Evolutionary conservation across 2,797 vertebrate species (phyloP).

Genomic region (Astyanax mexicanus): DNA sequence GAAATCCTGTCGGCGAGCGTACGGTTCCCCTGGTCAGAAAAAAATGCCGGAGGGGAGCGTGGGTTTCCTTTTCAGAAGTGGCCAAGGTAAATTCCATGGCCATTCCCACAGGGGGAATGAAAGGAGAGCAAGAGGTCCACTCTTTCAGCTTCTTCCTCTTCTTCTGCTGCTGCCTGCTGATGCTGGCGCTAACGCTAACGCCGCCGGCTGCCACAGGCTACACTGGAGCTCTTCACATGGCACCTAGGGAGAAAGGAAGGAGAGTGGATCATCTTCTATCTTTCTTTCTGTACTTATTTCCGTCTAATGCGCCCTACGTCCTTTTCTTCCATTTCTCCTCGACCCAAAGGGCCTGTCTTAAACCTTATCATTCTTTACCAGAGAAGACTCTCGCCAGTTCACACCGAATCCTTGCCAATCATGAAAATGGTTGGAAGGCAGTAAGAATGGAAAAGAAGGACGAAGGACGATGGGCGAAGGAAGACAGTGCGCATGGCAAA

Average conservation of each 20-base stretch:
- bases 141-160: slow-evolving; percentile 51
- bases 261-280: slow-evolving; percentile 64
- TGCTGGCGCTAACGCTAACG: no score
- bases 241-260: slow-evolving; percentile 76
- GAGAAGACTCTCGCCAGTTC: slow-evolving; percentile 42
- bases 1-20: slow-evolving; percentile 74
- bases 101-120: slow-evolving; percentile 64
- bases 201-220: slow-evolving; percentile 67
- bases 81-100: slow-evolving; percentile 78
- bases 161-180: slow-evolving; percentile 61
- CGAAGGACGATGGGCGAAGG: neutral
- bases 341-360: slow-evolving; percentile 1
- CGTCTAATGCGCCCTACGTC: no score
- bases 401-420: neutral
- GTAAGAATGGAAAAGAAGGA: neutral
- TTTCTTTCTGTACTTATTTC: slow-evolving; percentile 67
- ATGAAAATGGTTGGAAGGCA: neutral
- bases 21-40: slow-evolving; percentile 56
- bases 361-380: slow-evolving; percentile 40
- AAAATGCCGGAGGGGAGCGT: slow-evolving; percentile 52
- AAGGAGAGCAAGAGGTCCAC: slow-evolving; percentile 39
- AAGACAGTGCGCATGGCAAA: slow-evolving; percentile 22
- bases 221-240: slow-evolving; percentile 74
- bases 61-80: slow-evolving; percentile 60
- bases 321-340: neutral